phyloP scores from a whole-genome alignment of 1,140 invertebrate genomes.

The Mizuhopecten yessoensis region DNA sequence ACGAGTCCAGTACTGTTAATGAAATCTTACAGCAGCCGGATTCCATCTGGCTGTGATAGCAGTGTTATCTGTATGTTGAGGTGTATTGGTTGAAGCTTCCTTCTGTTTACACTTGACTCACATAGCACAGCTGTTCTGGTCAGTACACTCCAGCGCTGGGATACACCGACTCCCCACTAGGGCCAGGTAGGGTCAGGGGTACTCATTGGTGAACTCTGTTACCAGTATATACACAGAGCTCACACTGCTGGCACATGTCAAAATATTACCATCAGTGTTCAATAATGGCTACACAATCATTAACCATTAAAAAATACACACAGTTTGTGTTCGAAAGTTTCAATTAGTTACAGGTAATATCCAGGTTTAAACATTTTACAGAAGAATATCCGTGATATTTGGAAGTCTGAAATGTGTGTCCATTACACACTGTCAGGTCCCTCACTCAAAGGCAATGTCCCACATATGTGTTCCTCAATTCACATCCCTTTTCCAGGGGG shows the following conservation, averaged over 20 bases:
- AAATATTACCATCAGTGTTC: not conserved
- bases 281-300: not conserved
- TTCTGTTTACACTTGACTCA: conserved; percentile 8
- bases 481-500: not conserved
- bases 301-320: too few relatives aligned
- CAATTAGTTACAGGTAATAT: too few relatives aligned
- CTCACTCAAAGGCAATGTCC: not conserved
- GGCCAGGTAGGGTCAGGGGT: not conserved
- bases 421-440: too few relatives aligned
- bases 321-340: too few relatives aligned
- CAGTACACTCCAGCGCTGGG: too few relatives aligned
- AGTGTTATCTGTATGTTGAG: not conserved
- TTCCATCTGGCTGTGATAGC: not conserved
- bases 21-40: not conserved
- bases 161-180: not conserved
- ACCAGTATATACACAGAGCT: too few relatives aligned
- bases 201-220: too few relatives aligned
- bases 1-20: not conserved
- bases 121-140: conserved; percentile 31
- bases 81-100: not conserved
- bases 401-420: too few relatives aligned
- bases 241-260: too few relatives aligned
- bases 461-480: not conserved
- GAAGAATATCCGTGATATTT: too few relatives aligned
- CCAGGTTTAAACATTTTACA: too few relatives aligned